phyloP scores from a whole-genome alignment of 2,888 invertebrate species.

The Hymenopus coronatus region DNA sequence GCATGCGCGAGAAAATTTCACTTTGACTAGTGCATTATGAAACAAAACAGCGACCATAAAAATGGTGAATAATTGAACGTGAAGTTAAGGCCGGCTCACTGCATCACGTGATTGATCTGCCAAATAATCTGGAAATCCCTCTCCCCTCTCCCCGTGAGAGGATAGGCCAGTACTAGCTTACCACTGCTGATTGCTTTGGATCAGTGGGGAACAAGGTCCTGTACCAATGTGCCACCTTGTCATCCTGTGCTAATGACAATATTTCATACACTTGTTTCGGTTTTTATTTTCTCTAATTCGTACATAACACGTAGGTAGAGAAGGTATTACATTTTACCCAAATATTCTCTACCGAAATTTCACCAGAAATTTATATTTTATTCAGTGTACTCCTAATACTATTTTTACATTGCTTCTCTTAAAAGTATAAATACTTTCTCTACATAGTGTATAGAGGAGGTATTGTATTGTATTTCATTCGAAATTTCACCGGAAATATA shows the following conservation, averaged over 20 bases:
- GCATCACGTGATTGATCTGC: background rate
- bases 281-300: no score
- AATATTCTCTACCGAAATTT: no score
- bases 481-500: no score
- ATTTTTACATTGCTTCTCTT: no score
- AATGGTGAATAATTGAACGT: background rate
- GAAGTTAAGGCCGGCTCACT: background rate
- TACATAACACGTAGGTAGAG: no score
- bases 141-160: background rate
- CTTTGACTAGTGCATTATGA: background rate
- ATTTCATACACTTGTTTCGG: no score
- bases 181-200: background rate
- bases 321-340: no score
- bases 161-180: background rate
- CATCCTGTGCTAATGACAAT: background rate
- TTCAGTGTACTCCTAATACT: no score
- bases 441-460: no score
- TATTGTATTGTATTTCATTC: no score
- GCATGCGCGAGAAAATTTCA: background rate
- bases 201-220: background rate
- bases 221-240: background rate
- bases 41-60: background rate
- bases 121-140: background rate
- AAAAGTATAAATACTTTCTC: no score
- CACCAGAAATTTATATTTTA: no score